These are phyloP conservation scores for Pontoporia blainvillei DNA, from an alignment of 2,113 vertebrate species.

Conservation along the genomic window DNA sequence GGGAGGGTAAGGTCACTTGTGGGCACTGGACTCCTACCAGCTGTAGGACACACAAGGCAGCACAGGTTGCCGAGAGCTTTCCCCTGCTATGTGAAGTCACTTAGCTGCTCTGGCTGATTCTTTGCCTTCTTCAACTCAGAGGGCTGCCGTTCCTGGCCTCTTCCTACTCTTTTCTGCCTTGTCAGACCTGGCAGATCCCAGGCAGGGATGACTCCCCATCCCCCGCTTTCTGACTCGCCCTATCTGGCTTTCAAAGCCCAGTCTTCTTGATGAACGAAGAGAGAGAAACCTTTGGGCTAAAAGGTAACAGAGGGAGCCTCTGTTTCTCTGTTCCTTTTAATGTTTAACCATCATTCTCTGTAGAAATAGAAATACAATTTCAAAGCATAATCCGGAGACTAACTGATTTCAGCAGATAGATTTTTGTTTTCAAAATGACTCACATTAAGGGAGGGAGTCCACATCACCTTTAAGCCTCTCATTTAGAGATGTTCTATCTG, in stretches of 20 bases:
- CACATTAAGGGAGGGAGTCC: neutral
- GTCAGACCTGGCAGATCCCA: fast-evolving
- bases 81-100: neutral
- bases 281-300: neutral
- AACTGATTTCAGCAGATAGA: neutral
- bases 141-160: neutral
- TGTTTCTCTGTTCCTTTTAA: neutral
- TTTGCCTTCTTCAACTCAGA: neutral
- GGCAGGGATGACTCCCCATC: fast-evolving
- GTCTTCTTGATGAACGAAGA: neutral
- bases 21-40: neutral
- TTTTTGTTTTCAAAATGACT: neutral
- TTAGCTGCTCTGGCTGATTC: fast-evolving
- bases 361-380: neutral
- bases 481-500: neutral
- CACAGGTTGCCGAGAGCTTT: fast-evolving
- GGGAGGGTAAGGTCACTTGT: neutral
- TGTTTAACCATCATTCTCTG: neutral
- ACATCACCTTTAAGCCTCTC: neutral
- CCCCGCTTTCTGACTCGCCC: neutral
- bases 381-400: neutral
- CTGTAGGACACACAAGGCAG: fast-evolving
- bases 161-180: neutral
- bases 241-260: neutral
- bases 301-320: neutral